These are phyloP conservation scores for Anagyrus pseudococci DNA, from an alignment of 2,888 invertebrate species.

Conservation along the genomic window DNA sequence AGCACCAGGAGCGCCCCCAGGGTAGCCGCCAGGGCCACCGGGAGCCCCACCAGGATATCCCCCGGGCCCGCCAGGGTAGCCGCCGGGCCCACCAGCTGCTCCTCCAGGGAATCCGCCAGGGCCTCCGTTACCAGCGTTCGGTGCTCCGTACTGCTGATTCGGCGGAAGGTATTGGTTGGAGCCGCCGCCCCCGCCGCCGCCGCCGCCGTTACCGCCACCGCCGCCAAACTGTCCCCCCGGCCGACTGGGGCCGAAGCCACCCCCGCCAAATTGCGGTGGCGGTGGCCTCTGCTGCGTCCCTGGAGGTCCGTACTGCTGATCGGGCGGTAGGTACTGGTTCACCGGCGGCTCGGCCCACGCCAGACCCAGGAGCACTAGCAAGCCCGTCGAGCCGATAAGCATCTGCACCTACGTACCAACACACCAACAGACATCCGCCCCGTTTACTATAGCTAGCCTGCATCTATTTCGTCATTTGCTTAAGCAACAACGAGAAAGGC, in stretches of 20 bases:
- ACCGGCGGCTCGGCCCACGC: conserved; percentile 53
- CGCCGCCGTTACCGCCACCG: conserved; percentile 13
- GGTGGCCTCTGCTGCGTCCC: neutral
- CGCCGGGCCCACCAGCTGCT: conserved; percentile 3
- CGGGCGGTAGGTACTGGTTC: conserved; percentile 52
- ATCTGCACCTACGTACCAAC: conserved; percentile 15
- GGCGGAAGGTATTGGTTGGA: conserved; percentile 52
- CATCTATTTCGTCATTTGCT: too few species aligned
- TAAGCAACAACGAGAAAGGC: too few species aligned
- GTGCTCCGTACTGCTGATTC: conserved; percentile 52
- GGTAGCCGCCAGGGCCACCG: conserved; percentile 9
- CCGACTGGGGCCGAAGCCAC: neutral
- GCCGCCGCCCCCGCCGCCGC: conserved; percentile 39
- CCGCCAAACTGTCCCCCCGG: too few species aligned
- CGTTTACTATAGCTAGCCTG: too few species aligned
- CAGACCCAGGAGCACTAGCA: conserved; percentile 36
- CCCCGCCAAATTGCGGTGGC: conserved; percentile 42
- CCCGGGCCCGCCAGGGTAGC: conserved; percentile 3
- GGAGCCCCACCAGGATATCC: conserved; percentile 1
- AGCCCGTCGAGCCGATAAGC: conserved; percentile 2
- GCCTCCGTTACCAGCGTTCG: conserved; percentile 18
- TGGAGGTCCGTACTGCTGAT: conserved; percentile 52
- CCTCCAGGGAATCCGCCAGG: too few species aligned
- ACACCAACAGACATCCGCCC: too few species aligned
- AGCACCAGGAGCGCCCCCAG: conserved; percentile 17